Evolutionary conservation across 2,888 invertebrate genomes (phyloP).

Genomic region (Ichneumoninae sp.): DNA sequence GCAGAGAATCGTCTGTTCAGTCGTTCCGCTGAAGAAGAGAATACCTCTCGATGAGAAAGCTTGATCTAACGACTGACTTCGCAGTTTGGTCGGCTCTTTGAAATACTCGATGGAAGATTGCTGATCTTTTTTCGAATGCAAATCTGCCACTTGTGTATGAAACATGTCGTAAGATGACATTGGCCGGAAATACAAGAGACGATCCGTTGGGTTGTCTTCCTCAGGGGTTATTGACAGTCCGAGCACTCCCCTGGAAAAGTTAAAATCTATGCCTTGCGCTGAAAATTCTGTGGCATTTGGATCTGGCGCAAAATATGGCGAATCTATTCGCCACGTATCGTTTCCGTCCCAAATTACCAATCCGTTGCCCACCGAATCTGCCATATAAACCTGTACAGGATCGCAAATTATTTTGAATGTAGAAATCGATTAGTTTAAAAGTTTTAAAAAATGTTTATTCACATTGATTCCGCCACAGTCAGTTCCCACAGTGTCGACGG

Average conservation of each 20-base stretch:
- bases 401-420: no score
- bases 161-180: slow-evolving; percentile 38
- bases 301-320: no score
- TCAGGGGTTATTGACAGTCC: no score
- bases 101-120: slow-evolving; percentile 23
- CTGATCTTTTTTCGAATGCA: not conserved
- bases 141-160: not conserved
- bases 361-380: slow-evolving; percentile 65
- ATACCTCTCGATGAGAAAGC: slow-evolving; percentile 73
- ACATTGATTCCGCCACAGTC: no score
- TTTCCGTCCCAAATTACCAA: slow-evolving; percentile 65
- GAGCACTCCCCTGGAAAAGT: no score
- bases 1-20: slow-evolving; percentile 80
- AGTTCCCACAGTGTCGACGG: no score
- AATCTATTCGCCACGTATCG: slow-evolving; percentile 24
- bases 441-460: no score
- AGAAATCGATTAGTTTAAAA: no score
- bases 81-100: slow-evolving; percentile 25
- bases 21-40: slow-evolving; percentile 80
- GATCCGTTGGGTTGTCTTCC: no score
- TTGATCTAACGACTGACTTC: slow-evolving; percentile 64
- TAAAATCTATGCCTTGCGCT: no score
- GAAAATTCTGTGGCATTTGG: no score
- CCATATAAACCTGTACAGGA: slow-evolving; percentile 45
- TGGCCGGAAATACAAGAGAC: slow-evolving; percentile 34